phyloP scores from a whole-genome alignment of 2,888 invertebrate genomes.

The Eilema sororculum region DNA sequence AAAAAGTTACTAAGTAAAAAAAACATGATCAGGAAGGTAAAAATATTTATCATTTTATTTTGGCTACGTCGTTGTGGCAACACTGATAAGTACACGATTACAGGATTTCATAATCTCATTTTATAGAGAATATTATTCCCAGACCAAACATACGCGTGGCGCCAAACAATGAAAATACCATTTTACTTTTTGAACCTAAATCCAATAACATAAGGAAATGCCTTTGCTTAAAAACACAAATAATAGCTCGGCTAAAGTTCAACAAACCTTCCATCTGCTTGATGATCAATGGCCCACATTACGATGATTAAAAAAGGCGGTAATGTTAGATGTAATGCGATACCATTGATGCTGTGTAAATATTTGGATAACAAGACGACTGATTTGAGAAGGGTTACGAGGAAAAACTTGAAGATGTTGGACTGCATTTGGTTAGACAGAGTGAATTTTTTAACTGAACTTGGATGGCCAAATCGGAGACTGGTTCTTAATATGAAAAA shows the following conservation, averaged over 20 bases:
- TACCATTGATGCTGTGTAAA: slow-evolving; percentile 27
- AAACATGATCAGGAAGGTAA: too few relatives aligned
- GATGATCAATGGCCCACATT: slow-evolving; percentile 45
- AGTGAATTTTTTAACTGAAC: too few relatives aligned
- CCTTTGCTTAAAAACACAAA: slow-evolving; percentile 36
- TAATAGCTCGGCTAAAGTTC: slow-evolving; percentile 33
- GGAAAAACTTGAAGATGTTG: not conserved
- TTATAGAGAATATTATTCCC: not conserved
- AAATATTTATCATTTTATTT: too few relatives aligned
- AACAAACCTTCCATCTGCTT: slow-evolving; percentile 26
- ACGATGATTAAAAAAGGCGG: slow-evolving; percentile 40
- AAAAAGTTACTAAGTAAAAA: too few relatives aligned
- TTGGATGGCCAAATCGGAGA: too few relatives aligned
- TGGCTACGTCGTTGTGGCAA: too few relatives aligned
- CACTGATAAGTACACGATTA: too few relatives aligned
- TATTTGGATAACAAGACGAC: slow-evolving; percentile 12
- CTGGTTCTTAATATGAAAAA: too few relatives aligned
- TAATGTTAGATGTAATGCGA: slow-evolving; percentile 32
- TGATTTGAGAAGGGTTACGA: not conserved
- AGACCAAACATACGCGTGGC: not conserved
- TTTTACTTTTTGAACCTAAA: not conserved
- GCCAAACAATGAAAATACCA: not conserved
- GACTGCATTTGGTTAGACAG: not conserved
- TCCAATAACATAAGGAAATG: slow-evolving; percentile 38
- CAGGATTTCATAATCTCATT: not conserved